Evolutionary conservation across 2,113 vertebrate species (phyloP).

Genomic region (Forbesichthys agassizii): DNA sequence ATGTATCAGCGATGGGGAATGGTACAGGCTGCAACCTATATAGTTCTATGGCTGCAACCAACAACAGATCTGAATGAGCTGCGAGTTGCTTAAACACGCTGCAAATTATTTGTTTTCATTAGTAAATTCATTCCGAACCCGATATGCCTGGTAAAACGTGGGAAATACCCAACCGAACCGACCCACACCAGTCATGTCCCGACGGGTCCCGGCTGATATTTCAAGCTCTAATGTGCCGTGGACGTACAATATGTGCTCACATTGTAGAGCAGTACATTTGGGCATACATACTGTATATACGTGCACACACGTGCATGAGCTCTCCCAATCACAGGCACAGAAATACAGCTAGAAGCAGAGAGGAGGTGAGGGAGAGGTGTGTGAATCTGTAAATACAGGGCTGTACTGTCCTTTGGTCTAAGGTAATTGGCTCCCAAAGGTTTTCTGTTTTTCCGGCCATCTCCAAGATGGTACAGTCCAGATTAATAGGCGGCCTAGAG

Average conservation of each 20-base stretch:
- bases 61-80: no score
- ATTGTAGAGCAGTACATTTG: not conserved
- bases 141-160: no score
- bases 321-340: not conserved
- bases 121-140: no score
- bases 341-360: not conserved
- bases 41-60: no score
- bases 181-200: no score
- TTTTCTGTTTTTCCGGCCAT: conserved; percentile 39
- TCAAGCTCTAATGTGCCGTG: not conserved
- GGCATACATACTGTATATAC: not conserved
- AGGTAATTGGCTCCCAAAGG: conserved; percentile 63
- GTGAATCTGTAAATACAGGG: conserved; percentile 19
- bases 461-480: conserved; percentile 4
- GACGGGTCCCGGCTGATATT: no score
- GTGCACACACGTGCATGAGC: not conserved
- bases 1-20: no score
- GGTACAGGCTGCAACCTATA: no score
- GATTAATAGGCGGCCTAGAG: conserved; percentile 9
- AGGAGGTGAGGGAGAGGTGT: not conserved
- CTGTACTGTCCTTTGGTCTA: conserved; percentile 32
- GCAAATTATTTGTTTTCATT: no score
- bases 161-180: no score
- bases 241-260: not conserved
- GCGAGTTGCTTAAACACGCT: no score